These are phyloP conservation scores for Tolypeutes matacus DNA, from an alignment of 2,797 vertebrate species.

Conservation along the genomic window DNA sequence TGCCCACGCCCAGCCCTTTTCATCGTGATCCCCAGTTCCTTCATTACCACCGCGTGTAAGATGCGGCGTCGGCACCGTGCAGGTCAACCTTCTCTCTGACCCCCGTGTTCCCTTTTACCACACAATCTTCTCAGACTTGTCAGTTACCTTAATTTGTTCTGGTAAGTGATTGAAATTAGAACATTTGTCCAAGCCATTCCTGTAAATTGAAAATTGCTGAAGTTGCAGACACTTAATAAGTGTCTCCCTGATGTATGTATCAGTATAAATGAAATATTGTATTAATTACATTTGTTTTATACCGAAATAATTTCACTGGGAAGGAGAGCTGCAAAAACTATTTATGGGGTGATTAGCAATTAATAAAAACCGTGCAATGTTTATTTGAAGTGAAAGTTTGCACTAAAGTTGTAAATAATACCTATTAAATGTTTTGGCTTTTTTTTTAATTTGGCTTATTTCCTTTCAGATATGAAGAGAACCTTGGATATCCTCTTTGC, in stretches of 20 bases:
- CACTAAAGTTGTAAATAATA: slow-evolving; percentile 67
- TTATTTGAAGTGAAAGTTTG: slow-evolving; percentile 64
- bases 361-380: slow-evolving; percentile 63
- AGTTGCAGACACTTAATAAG: slow-evolving; percentile 57
- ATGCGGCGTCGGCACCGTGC: accelerated
- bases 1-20: background rate
- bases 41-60: background rate
- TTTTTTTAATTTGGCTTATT: background rate
- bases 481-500: background rate
- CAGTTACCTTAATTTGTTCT: background rate
- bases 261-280: slow-evolving; percentile 1
- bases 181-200: background rate
- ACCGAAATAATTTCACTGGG: slow-evolving; percentile 16
- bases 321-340: slow-evolving; percentile 58
- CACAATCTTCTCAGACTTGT: background rate
- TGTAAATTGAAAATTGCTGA: slow-evolving; percentile 19
- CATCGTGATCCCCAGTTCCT: background rate
- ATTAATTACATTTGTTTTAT: background rate
- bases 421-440: slow-evolving; percentile 65
- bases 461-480: slow-evolving; percentile 49
- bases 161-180: slow-evolving; percentile 16
- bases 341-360: slow-evolving; percentile 54
- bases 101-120: background rate
- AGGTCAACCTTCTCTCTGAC: background rate
- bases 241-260: background rate